Evolutionary conservation across 2,113 vertebrate species (phyloP).

Genomic region (Suricata suricatta): DNA sequence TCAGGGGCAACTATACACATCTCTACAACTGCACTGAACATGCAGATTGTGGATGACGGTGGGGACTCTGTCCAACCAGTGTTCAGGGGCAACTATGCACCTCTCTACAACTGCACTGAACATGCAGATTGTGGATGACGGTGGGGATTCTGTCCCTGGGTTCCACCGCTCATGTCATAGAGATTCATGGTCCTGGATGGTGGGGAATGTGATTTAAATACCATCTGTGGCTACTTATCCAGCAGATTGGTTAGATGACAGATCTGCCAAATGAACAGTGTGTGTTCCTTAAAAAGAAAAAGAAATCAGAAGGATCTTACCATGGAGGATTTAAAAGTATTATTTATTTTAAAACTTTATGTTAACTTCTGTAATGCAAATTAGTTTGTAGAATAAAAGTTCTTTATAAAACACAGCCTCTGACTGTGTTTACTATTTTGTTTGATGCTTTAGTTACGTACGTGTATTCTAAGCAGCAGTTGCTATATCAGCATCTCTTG

Average conservation of each 20-base stretch:
- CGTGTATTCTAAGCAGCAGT: neutral
- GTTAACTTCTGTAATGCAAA: neutral
- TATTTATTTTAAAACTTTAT: neutral
- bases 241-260: constrained; percentile 3
- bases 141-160: neutral
- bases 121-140: neutral
- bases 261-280: constrained; percentile 23
- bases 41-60: too few species aligned
- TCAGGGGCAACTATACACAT: too few species aligned
- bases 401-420: neutral
- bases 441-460: neutral
- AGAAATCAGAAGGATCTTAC: neutral
- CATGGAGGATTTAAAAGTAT: neutral
- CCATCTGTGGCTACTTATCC: constrained; percentile 55
- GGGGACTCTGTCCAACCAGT: too few species aligned
- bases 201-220: constrained; percentile 31
- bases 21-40: too few species aligned
- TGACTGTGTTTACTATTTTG: neutral
- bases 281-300: constrained; percentile 14
- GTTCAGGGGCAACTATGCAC: neutral
- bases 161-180: neutral
- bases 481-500: neutral
- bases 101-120: neutral
- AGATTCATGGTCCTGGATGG: constrained; percentile 11
- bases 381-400: neutral